Evolutionary conservation across 2,888 invertebrate genomes (phyloP), one percentile per base, ranked within the genome.

Genomic region (Drosophila falleni): DNA sequence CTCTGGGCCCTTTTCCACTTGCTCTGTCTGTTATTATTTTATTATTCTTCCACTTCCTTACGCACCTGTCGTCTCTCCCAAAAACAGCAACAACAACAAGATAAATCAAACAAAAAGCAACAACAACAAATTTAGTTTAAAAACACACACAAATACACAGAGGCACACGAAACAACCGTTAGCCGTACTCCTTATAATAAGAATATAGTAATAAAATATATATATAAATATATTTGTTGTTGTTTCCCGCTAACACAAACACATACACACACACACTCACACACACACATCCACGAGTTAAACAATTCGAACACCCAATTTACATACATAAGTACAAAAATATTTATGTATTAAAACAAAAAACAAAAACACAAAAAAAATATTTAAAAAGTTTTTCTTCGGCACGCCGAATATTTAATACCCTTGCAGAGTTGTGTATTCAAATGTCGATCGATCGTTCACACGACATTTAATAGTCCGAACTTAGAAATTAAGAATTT

Each of bases 161-260:
- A 46, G 42, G n/a, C 16, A 71, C 33, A 39, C 31, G n/a, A 62
- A 49, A 50, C 50, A 50, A 66, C 60, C 60, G 46, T 62, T 62
- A 44, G 60, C 11, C n/a, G n/a, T 63, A 15, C 56, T 16, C 15
- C 10, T 50, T 63, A 59, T 55, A 50, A 23, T 75, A 67, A 42
- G 51, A 26, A 49, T 39, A 26, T 37, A 53, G 16, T 61, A 39
- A 10, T 41, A 16, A 35, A 5, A 35, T 13, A 13, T 5, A 13
- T 3, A 37, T 4, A 37, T 5, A 37, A 13, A 35, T 29, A 66
- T 50, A 71, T 66, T 72, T 67, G 66, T 81, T 81, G 51, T 76
- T 62, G 69, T 77, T 85, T 87, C 71, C 75, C 54, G 71, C 66
- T 85, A 84, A 76, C 77, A 85, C 74, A 79, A 68, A 69, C 42